phyloP scores from a whole-genome alignment of 2,113 vertebrate genomes.

The Halcyon malimbica region DNA sequence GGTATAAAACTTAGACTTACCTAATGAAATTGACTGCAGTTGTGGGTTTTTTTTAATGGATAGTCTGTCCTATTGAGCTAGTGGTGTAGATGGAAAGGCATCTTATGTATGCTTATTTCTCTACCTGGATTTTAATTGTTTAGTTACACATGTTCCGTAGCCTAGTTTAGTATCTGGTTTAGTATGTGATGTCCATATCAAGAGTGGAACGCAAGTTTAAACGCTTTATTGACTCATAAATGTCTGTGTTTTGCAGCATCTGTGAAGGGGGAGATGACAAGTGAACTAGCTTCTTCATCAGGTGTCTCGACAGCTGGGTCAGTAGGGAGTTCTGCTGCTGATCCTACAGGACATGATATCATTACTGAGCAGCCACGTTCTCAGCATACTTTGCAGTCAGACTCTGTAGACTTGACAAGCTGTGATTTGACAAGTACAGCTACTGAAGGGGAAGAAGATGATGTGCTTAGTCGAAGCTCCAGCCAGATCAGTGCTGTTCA shows the following conservation, averaged over 20 bases:
- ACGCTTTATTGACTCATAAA: not conserved
- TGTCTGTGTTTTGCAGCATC: slow-evolving; percentile 75
- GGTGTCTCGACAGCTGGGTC: slow-evolving; percentile 78
- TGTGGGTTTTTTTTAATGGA: not conserved
- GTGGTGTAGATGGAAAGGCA: not conserved
- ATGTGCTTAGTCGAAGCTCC: slow-evolving; percentile 90
- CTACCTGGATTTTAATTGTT: not conserved
- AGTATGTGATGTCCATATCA: not conserved
- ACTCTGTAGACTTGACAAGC: slow-evolving; percentile 85
- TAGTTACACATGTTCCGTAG: not conserved
- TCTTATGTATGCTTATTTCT: not conserved
- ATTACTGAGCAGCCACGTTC: slow-evolving; percentile 95
- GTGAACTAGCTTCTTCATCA: slow-evolving; percentile 74
- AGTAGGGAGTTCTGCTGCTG: slow-evolving; percentile 46
- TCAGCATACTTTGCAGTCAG: slow-evolving; percentile 90
- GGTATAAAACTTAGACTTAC: not conserved
- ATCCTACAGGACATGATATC: slow-evolving; percentile 79
- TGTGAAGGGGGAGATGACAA: slow-evolving; percentile 75
- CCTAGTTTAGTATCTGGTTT: not conserved
- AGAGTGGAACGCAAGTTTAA: not conserved
- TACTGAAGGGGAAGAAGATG: slow-evolving; percentile 77
- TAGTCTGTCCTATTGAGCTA: not conserved
- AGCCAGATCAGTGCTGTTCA: slow-evolving; percentile 85
- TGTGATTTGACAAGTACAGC: slow-evolving; percentile 81
- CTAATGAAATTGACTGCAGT: not conserved